phyloP scores from a whole-genome alignment of 1,140 invertebrate species.

The Caenorhabditis tropicalis region DNA sequence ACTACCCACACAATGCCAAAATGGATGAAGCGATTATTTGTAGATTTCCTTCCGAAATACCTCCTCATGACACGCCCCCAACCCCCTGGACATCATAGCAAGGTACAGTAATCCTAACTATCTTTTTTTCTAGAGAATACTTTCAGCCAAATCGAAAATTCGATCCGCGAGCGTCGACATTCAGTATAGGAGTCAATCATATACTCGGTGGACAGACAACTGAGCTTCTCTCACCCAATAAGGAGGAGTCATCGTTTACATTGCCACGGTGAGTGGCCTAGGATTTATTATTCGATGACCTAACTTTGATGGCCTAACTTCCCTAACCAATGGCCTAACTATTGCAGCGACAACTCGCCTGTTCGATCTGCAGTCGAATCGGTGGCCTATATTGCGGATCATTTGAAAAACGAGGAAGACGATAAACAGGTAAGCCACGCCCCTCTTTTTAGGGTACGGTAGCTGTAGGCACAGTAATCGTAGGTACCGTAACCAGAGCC shows the following conservation, averaged over 20 bases:
- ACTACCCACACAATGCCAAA: constrained; percentile 92
- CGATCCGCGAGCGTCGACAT: constrained; percentile 29
- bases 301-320: too few species aligned
- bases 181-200: constrained; percentile 38
- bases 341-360: constrained; percentile 66
- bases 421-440: constrained; percentile 71
- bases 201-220: constrained; percentile 15
- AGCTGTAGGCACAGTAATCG: too few species aligned
- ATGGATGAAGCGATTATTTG: constrained; percentile 87
- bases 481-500: too few species aligned
- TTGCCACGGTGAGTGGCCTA: constrained; percentile 7
- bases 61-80: constrained; percentile 71
- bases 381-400: constrained; percentile 70
- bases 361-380: constrained; percentile 67
- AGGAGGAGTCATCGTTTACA: constrained; percentile 44
- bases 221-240: constrained; percentile 44
- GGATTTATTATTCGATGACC: too few species aligned
- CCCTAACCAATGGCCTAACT: too few species aligned
- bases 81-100: constrained; percentile 32
- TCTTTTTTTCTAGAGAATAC: not conserved
- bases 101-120: not conserved
- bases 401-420: constrained; percentile 69
- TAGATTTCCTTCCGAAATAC: constrained; percentile 83
- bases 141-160: constrained; percentile 44
- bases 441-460: too few species aligned